These are phyloP conservation scores for Ceriagrion tenellum DNA, from an alignment of 2,888 invertebrate genomes.

Conservation along the genomic window DNA sequence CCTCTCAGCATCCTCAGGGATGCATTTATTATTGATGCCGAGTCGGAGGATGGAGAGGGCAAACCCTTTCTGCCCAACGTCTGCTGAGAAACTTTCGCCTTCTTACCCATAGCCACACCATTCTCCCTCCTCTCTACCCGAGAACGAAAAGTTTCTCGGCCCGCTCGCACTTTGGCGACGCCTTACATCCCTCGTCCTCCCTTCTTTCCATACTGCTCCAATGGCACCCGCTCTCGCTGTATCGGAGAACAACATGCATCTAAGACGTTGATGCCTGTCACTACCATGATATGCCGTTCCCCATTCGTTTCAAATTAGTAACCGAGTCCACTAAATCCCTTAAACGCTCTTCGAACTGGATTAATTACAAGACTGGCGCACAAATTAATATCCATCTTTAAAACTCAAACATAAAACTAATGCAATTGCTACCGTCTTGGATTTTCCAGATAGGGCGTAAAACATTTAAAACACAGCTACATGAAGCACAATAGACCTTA, in stretches of 20 bases:
- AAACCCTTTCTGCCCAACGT: slow-evolving; percentile 42
- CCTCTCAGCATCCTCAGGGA: background rate
- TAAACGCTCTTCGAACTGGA: background rate
- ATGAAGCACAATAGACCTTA: too few relatives aligned
- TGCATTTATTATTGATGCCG: slow-evolving; percentile 58
- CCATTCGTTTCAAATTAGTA: background rate
- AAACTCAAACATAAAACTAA: too few relatives aligned
- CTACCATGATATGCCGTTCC: background rate
- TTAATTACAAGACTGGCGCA: too few relatives aligned
- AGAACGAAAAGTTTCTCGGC: background rate
- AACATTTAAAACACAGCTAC: too few relatives aligned
- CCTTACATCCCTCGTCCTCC: background rate
- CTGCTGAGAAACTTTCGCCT: slow-evolving; percentile 40
- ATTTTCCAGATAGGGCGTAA: too few relatives aligned
- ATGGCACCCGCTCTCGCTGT: background rate
- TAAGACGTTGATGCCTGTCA: background rate
- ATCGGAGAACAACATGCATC: background rate
- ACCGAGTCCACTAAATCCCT: background rate
- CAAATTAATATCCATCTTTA: too few relatives aligned
- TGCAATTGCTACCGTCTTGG: too few relatives aligned
- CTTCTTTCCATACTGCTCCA: background rate
- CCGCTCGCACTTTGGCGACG: background rate
- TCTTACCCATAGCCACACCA: background rate
- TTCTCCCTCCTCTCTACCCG: background rate
- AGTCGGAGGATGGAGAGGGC: slow-evolving; percentile 5